Base-by-base conservation (phyloP, 2,113 vertebrate species). In the Ia io region DNA sequence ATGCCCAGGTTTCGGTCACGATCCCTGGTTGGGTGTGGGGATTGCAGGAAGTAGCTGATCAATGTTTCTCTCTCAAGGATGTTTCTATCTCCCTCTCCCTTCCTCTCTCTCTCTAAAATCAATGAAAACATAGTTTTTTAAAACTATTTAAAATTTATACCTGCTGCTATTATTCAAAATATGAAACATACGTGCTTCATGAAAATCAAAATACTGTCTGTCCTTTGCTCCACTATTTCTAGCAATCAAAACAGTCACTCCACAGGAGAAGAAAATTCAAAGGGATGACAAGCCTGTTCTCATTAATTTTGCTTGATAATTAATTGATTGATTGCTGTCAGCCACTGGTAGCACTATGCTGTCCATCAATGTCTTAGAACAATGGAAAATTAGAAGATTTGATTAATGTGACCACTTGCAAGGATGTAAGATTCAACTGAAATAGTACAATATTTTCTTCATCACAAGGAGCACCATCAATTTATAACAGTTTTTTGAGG, bases 201-300 rank as follows among this genome's bases (percentile, higher is more conserved):
- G 65, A 84, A 95, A 93, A 84, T 88, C 42, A 94, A 92, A 94
- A 84, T 51, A 91, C 71, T 28, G 9, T 22, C 28, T 47, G 12
- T 82, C n/a, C 96, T 86, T 77, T 93, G 12, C 44, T 93, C 89
- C 40, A 10, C 32, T 78, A 1, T 63, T 12, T 47, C 49, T 42
- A 78, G 44, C 65, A 56, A 59, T 87, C 74, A 56, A 59, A 71
- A 77, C 20, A 85, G 53, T 84, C 80, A n/a, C 14, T 73, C 51
- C 13, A 32, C 1, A 53, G 85, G n/a, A 93, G 53, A 88, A 84
- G 77, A 95, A 95, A 88, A 59, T 87, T 85, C 20, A 63, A 82
- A 56, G 80, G 67, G 25, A 35, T 79, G 71, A 90, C 14, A 25
- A 25, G 30, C 9, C 77, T 65, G 2, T 51, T 84, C 49, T 84